A percentile compares a stretch with the other conserved stretches of the same genome.
Evolutionary conservation across 2,888 invertebrate species (phyloP).

Genomic region (Sarcophaga carnaria): DNA sequence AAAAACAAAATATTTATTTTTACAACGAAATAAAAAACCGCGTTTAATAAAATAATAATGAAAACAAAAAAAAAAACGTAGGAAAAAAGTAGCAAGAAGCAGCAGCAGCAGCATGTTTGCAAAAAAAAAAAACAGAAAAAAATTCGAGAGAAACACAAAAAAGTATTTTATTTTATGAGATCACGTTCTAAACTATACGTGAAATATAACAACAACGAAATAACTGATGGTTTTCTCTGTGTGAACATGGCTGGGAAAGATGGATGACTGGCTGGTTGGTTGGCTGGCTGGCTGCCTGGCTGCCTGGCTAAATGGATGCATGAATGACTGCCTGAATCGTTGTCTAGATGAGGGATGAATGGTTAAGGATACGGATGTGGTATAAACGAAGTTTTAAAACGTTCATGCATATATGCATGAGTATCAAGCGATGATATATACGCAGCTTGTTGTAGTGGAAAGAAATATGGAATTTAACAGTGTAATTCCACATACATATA

Average conservation of each 20-base stretch:
- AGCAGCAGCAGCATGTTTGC: not conserved
- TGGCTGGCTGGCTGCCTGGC: not conserved
- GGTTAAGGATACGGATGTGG: conserved; percentile 31
- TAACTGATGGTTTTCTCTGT: conserved; percentile 57
- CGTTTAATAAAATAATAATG: conserved; percentile 58
- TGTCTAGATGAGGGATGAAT: conserved; percentile 19
- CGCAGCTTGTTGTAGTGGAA: not conserved
- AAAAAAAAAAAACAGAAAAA: not conserved
- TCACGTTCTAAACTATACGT: conserved; percentile 79
- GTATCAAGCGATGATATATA: conserved; percentile 16
- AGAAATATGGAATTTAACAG: conserved; percentile 5
- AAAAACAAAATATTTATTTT: conserved; percentile 8
- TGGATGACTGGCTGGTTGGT: conserved; percentile 18
- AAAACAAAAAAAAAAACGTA: conserved; percentile 29
- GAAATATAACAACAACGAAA: conserved; percentile 75
- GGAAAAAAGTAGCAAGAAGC: no score
- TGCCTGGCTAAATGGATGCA: conserved; percentile 43
- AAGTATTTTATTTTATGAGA: conserved; percentile 75
- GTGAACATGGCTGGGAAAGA: conserved; percentile 49
- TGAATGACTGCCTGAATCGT: conserved; percentile 16
- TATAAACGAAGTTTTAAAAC: conserved; percentile 47
- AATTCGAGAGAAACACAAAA: conserved; percentile 35
- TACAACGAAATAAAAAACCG: conserved; percentile 46
- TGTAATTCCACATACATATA: not conserved
- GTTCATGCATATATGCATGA: conserved; percentile 29